Evolutionary conservation across 2,888 invertebrate species (phyloP), one percentile per base, ranked within the genome.

Genomic region (Noctua fimbriata): DNA sequence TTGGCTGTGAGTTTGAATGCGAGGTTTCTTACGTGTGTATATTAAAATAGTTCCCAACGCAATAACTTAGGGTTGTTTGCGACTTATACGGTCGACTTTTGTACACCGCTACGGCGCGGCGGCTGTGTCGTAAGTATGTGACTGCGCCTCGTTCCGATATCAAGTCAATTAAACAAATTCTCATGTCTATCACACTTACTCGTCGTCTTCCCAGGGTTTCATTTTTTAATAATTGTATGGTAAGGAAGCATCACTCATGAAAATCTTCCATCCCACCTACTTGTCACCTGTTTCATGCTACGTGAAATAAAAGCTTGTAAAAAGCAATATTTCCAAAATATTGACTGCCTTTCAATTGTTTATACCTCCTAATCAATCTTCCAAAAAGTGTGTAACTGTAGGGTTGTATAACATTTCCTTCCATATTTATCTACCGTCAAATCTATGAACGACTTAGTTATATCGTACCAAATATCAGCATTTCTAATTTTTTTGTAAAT

Each of bases 31-130:
- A 80, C 55, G n/a, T 79, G 76, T 82, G 75, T 86, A 69, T 84
- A 72, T 55, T 74, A 71, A 80, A 82, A 73, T 73, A 71, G 65
- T 67, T 81, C 47, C 73, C 76, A 81, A 79, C 76, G 83, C 87
- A 85, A 87, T 87, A 89, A 85, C 79, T 81, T 76, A 81, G 28
- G 83, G 75, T 83, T 84, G 84, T 82, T 79, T 81, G 81, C 60
- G 89, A 89, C 87, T 89, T 89, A 82, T 89, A 87, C 89, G 88
- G 89, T 89, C 86, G 78, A 82, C 55, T 81, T 78, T 82, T 87
- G 74, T 88, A 76, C 67, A 66, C 69, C 52, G 79, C 70, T 63
- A 12, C 52, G 44, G 72, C 65, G 78, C 65, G 44, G 73, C 60
- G 78, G 72, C 24, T 76, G 69, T 81, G 79, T 65, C 69, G 69